phyloP scores from a whole-genome alignment of 2,113 vertebrate species.

The Pseudopodoces humilis region DNA sequence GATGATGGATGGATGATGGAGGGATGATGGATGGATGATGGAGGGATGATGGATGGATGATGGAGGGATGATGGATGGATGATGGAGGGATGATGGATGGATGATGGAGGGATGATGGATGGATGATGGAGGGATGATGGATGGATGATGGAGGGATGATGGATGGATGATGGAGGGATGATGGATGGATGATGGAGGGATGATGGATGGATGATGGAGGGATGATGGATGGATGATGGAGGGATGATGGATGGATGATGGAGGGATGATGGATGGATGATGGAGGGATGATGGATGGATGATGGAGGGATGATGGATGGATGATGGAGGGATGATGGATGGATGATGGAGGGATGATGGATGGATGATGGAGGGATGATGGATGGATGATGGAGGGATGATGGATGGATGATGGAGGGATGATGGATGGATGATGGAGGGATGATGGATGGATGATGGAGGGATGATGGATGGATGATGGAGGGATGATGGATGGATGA shows the following conservation, averaged over 20 bases:
- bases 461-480: not conserved
- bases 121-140: not conserved
- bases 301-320: not conserved
- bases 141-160: not conserved
- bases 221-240: not conserved
- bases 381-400: not conserved
- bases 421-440: not conserved
- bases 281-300: not conserved
- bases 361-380: not conserved
- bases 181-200: not conserved
- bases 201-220: not conserved
- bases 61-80: not conserved
- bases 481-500: not conserved
- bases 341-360: not conserved
- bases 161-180: not conserved
- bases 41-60: not conserved
- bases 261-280: not conserved
- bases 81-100: not conserved
- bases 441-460: not conserved
- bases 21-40: not conserved
- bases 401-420: not conserved
- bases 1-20: not conserved
- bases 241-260: not conserved
- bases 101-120: not conserved
- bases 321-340: not conserved